phyloP scores from a whole-genome alignment of 2,797 vertebrate species.

The Syndactyla subalaris region DNA sequence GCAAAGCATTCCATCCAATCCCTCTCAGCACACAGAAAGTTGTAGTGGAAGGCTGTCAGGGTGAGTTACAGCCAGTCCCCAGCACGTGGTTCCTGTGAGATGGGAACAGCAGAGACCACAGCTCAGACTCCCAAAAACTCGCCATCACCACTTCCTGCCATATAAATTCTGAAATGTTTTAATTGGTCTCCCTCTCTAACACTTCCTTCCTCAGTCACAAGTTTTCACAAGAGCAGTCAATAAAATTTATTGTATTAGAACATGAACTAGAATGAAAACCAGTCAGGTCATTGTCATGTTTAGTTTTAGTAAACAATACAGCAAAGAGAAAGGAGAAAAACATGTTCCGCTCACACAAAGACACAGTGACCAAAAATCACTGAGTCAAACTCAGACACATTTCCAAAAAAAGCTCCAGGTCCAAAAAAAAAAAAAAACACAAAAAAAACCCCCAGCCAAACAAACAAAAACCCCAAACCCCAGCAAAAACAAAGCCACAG shows the following conservation, averaged over 20 bases:
- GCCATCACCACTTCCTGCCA: neutral
- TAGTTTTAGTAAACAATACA: neutral
- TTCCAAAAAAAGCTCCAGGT: neutral
- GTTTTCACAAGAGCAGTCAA: neutral
- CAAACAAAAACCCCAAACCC: neutral
- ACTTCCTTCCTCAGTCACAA: neutral
- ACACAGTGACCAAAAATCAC: neutral
- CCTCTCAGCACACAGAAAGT: neutral
- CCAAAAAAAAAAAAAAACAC: neutral
- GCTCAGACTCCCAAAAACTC: neutral
- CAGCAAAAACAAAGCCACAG: neutral
- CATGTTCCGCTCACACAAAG: neutral
- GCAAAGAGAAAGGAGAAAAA: neutral
- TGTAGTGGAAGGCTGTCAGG: neutral
- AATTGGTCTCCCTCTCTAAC: neutral
- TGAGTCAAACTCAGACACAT: neutral
- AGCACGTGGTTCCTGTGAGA: neutral
- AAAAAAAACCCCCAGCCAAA: fast-evolving
- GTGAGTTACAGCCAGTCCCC: neutral
- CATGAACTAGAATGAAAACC: neutral
- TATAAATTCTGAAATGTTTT: neutral
- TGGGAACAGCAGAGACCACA: neutral
- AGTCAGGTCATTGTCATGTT: neutral
- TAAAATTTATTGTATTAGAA: neutral
- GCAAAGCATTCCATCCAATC: neutral